Base-by-base conservation (phyloP, 2,888 invertebrate genomes). In the Tetranychus piercei region DNA sequence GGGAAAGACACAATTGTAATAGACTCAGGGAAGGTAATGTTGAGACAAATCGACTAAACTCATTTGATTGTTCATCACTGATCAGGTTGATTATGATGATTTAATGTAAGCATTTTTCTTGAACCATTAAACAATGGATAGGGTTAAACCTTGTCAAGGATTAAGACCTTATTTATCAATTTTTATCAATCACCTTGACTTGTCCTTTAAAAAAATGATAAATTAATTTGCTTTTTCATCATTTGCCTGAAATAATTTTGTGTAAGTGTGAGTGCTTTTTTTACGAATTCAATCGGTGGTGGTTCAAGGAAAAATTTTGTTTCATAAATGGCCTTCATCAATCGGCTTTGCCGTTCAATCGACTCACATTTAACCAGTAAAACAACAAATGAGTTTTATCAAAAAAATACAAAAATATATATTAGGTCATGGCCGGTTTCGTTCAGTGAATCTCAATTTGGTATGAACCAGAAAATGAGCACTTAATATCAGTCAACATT, bases 261-360 rank as follows among this genome's bases (percentile, higher is more conserved):
- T 55, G 15, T 55, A 55, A 55, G 9, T 9, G 3, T 55, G 15
- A 55, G 9, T 15, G 15, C 55, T 55, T 55, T 55, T 55, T 55
- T 55, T 55, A 55, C 55, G 55, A 15, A 55, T 55, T 55, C 55
- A 55, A 55, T 55, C 55, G 55, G 55, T 55, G 55, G 55, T 15
- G 55, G 55, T 55, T 55, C 55, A 55, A 55, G 55, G 55, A 55
- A 55, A 55, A 55, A 55, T 55, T 55, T 55, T 55, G 55, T 55
- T 55, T 55, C 9, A 9, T 55, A 55, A 55, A 55, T 55, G 55
- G 15, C 55, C 55, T 55, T 55, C 55, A 55, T 15, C 55, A 55
- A 55, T 55, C 55, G 15, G 15, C 55, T 9, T 15, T 55, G 55
- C 55, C 55, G 55, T 55, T 55, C 55, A 55, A 34, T 34, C 34